phyloP scores from a whole-genome alignment of 1,140 invertebrate genomes.

The Spodoptera frugiperda region DNA sequence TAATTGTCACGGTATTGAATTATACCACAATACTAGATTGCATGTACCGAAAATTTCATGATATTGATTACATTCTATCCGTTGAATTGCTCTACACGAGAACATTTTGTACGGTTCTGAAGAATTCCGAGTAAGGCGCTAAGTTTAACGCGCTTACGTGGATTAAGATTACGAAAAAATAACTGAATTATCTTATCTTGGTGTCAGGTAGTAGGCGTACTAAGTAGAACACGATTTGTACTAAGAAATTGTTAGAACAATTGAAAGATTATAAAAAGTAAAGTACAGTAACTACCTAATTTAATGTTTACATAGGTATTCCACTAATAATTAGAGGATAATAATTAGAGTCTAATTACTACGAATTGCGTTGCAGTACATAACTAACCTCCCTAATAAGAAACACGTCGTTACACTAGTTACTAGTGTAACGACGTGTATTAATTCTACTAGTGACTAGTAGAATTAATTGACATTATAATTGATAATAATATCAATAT shows the following conservation, averaged over 20 bases:
- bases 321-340: no score
- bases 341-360: conserved; percentile 4
- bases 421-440: no score
- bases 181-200: conserved; percentile 5
- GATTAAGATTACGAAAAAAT: conserved; percentile 10
- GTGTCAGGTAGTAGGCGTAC: conserved; percentile 1
- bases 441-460: no score
- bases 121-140: neutral
- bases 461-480: neutral
- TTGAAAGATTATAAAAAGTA: no score
- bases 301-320: no score
- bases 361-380: neutral
- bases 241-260: neutral
- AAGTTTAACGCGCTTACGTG: neutral
- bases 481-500: neutral
- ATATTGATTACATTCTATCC: conserved; percentile 11
- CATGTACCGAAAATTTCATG: conserved; percentile 11
- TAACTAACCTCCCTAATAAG: neutral
- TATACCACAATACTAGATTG: conserved; percentile 1
- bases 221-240: neutral
- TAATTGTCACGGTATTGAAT: conserved; percentile 25
- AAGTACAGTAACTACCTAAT: no score
- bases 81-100: neutral
- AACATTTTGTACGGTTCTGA: neutral
- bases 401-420: neutral